Evolutionary conservation across 2,888 invertebrate species (phyloP), one percentile per base, ranked within the genome.

Genomic region (Caenorhabditis panamensis): DNA sequence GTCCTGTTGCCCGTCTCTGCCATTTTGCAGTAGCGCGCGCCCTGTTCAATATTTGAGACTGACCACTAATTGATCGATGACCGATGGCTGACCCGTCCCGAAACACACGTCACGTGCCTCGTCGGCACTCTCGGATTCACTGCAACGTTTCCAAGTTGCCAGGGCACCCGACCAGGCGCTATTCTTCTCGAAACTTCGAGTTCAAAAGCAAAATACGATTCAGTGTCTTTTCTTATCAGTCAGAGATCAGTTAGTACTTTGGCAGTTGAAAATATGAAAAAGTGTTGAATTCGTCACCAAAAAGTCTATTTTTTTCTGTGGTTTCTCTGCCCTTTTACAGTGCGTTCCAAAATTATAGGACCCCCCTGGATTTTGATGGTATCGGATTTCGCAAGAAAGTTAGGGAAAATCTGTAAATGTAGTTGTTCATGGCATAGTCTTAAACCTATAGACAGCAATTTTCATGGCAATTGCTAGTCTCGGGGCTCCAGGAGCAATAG

Each of bases 21-120:
- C 28, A 8, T 24, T 22, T 11, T n/a, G 54, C 61, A 61, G 61
- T 61, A 41, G 41, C 44, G 44, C 61, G 44, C 61, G 44, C 20
- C 20, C 37, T 58, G 58, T 61, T 61, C 41, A 61, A 41, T 61
- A 61, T 44, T 61, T 13, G 24, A 36, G 18, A 54, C 5, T 20
- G 49, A 20, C 22, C 49, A 49, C 18, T 26, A 54, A 54, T 61
- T 61, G 47, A 62, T 63, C 62, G 62, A 63, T 63, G 24, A 49
- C 18, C 51, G 16, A 22, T 26, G 54, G 26, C 54, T 22, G n/a
- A 54, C 16, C n/a, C 28, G 54, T n/a, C 26, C 22, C 51, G 13
- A 16, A 24, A 2, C 26, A 28, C 54, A n/a, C 28, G 28, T 11
- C 53, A 4, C 16, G 5, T 26, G 1, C 6, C 54, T 28, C 28